Evolutionary conservation across 2,797 vertebrate species (phyloP).

Genomic region (Prionace glauca): DNA sequence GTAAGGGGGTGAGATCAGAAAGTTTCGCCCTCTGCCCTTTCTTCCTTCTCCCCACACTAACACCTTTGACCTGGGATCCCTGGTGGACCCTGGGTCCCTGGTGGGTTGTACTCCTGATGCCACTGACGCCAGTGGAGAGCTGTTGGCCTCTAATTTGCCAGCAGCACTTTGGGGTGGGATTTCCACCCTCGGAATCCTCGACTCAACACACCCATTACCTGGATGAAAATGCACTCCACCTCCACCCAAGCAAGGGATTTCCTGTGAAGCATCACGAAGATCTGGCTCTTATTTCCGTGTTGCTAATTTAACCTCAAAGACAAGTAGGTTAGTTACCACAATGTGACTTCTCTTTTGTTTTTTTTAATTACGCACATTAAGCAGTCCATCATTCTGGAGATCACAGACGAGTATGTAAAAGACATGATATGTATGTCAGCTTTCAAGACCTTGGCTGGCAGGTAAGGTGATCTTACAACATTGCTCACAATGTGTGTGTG

Average conservation of each 20-base stretch:
- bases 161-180: background rate
- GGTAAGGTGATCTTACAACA: constrained; percentile 55
- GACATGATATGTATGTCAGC: constrained; percentile 90
- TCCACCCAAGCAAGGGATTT: no score
- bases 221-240: background rate
- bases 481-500: background rate
- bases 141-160: no score
- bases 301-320: background rate
- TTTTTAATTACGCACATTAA: background rate
- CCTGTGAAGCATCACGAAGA: background rate
- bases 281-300: background rate
- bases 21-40: background rate
- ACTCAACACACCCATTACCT: background rate
- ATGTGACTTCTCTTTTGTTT: background rate
- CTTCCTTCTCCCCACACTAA: no score
- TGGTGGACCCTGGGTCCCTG: no score
- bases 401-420: constrained; percentile 71
- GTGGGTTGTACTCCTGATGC: background rate
- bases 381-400: constrained; percentile 46
- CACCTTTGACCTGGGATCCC: no score
- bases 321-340: background rate
- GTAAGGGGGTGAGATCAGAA: background rate
- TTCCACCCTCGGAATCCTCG: background rate
- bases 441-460: constrained; percentile 97
- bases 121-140: background rate